A percentile compares a stretch with the other conserved stretches of the same genome.
Conservation (phyloP, 2,797 vertebrate species). For the Scomberomorus guttatus region DNA sequence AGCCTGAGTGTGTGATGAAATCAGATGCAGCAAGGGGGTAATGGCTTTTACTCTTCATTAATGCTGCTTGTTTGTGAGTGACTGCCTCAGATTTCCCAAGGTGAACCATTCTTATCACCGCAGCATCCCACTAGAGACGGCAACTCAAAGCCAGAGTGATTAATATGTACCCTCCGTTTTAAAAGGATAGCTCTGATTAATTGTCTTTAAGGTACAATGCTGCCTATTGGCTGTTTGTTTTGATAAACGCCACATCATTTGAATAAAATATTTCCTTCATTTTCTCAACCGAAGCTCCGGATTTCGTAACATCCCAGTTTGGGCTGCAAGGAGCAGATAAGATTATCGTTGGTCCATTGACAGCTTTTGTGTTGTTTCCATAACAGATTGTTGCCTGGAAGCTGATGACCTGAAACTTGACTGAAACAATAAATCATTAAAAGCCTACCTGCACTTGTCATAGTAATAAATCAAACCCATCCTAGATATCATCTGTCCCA, state of each 20-base stretch:
- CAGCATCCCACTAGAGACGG: constrained; percentile 68
- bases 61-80: constrained; percentile 84
- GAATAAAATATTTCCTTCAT: constrained; percentile 78
- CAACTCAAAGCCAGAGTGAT: constrained; percentile 79
- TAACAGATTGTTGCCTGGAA: constrained; percentile 83
- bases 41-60: constrained; percentile 87
- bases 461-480: constrained; percentile 83
- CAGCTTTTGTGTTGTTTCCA: constrained; percentile 80
- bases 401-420: constrained; percentile 85
- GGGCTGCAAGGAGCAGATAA: constrained; percentile 79
- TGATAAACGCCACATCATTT: constrained; percentile 78
- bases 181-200: constrained; percentile 85
- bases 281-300: constrained; percentile 65
- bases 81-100: constrained; percentile 85
- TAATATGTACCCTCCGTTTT: constrained; percentile 80
- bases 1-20: constrained; percentile 72
- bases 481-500: constrained; percentile 64
- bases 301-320: constrained; percentile 63
- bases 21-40: constrained; percentile 78
- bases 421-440: constrained; percentile 86
- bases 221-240: constrained; percentile 83
- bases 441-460: constrained; percentile 78
- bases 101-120: constrained; percentile 80
- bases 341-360: constrained; percentile 81
- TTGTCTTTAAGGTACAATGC: constrained; percentile 83